Evolutionary conservation across 2,113 vertebrate species (phyloP), one percentile per base, ranked within the genome.

Genomic region (Anolis sagrei): DNA sequence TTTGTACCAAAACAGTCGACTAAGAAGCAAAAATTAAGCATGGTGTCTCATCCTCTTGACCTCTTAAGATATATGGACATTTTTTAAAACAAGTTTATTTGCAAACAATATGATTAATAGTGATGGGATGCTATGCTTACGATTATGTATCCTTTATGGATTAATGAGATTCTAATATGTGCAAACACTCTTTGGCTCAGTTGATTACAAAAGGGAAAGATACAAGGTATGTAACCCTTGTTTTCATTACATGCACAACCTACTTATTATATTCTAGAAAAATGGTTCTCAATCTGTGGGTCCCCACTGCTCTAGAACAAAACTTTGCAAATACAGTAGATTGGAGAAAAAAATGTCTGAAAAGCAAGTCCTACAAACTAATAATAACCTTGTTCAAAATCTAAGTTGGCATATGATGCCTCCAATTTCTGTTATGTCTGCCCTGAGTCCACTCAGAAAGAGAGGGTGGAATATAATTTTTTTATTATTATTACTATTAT

Each of bases 51-150:
- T 66, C 77, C 16, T 77, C 25, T 18, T 0, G 21, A 29, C 48
- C 4, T 44, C 84, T 84, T 7, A 9, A 34, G 4, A 90, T 69
- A 48, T 86, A 79, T 13, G 44, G 54, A 25, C 88, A 87, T 89
- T 85, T 72, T 83, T 10, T 76, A 87, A 23, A 0, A 83, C 34
- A 2, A 72, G 86, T 79, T 48, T 92, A 69, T 27, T 62, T 18
- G 49, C 51, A 75, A 84, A 92, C 89, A 75, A 79, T 77, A 21
- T 91, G 76, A 91, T 73, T 87, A 86, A 84, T 82, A 66, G 34
- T 89, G 84, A 76, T 88, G 85, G 87, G 62, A 83, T 0, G 0
- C 7, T 81, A 54, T 87, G 79, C 19, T 82, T 91, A 82, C 81
- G 79, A 21, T 82, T 91, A 82, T 84, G 0, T 61, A 83, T 48